Percentiles rank a stretch among this genome's conserved stretches.
phyloP scores from a whole-genome alignment of 1,140 invertebrate species.

The Drosophila biarmipes region DNA sequence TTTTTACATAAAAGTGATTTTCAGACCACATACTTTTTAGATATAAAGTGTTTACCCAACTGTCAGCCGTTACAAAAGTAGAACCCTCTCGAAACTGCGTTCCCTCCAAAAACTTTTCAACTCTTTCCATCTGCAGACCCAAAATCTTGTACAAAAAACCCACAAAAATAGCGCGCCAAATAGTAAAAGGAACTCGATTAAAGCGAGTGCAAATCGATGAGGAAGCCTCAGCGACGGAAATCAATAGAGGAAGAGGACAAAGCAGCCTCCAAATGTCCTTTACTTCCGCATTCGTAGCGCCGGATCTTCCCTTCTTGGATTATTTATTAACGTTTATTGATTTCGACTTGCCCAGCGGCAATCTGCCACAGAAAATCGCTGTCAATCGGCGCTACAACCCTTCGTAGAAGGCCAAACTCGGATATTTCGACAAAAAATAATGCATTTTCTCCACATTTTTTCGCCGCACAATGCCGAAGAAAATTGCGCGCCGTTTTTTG shows the following conservation, averaged over 20 bases:
- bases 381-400: slow-evolving; percentile 63
- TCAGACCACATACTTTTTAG: not conserved
- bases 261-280: slow-evolving; percentile 52
- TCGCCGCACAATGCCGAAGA: slow-evolving; percentile 44
- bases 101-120: slow-evolving; percentile 42
- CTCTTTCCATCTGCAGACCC: slow-evolving; percentile 38
- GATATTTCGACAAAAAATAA: slow-evolving; percentile 51
- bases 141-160: slow-evolving; percentile 12
- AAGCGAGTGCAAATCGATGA: slow-evolving; percentile 47
- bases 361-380: slow-evolving; percentile 72
- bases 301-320: slow-evolving; percentile 30
- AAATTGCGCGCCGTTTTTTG: slow-evolving; percentile 63
- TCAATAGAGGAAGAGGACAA: slow-evolving; percentile 57
- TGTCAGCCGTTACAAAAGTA: slow-evolving; percentile 7
- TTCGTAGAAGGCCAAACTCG: slow-evolving; percentile 34
- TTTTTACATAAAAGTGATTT: no score
- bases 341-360: slow-evolving; percentile 62
- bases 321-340: slow-evolving; percentile 82
- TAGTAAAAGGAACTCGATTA: slow-evolving; percentile 22
- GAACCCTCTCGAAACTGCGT: slow-evolving; percentile 1
- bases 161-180: slow-evolving; percentile 33
- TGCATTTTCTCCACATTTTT: slow-evolving; percentile 73
- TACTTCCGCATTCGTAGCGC: slow-evolving; percentile 74
- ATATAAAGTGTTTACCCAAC: not conserved
- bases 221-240: slow-evolving; percentile 61